Percentiles rank a stretch among this genome's conserved stretches.
These are phyloP conservation scores for Podocnemis expansa DNA, from an alignment of 2,113 vertebrate species.

Conservation along the genomic window DNA sequence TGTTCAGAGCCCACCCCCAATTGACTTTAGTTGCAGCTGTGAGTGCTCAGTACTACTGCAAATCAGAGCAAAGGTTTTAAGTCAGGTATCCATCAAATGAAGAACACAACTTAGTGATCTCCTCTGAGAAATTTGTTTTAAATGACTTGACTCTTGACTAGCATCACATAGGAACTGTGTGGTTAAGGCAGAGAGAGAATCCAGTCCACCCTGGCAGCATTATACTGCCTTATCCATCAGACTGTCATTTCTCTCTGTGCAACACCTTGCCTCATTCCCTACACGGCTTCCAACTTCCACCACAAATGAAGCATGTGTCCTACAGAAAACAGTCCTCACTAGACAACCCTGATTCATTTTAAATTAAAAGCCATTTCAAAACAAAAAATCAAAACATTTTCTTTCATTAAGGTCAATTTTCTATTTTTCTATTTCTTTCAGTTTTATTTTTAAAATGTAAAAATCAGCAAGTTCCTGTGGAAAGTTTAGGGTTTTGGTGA, in stretches of 20 bases:
- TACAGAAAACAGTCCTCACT: not conserved
- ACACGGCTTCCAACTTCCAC: not conserved
- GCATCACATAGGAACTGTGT: not conserved
- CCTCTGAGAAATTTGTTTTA: not conserved
- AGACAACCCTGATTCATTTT: not conserved
- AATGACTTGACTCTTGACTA: not conserved
- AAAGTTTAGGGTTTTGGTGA: not conserved
- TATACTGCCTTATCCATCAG: not conserved
- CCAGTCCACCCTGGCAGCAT: not conserved
- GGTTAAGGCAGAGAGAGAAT: not conserved
- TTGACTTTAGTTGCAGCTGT: not conserved
- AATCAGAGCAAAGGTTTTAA: not conserved
- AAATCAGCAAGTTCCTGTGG: not conserved
- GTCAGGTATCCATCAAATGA: not conserved
- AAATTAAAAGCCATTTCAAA: not conserved
- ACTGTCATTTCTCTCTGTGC: not conserved
- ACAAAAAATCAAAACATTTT: not conserved
- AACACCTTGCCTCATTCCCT: not conserved
- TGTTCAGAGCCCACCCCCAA: not conserved
- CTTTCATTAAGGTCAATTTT: not conserved
- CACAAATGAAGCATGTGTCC: not conserved
- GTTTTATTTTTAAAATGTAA: not conserved
- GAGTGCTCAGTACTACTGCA: not conserved
- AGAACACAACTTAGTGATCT: not conserved
- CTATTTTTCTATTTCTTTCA: not conserved